Evolutionary conservation across 2,888 invertebrate genomes (phyloP).

Genomic region (Polydrusus tereticollis): DNA sequence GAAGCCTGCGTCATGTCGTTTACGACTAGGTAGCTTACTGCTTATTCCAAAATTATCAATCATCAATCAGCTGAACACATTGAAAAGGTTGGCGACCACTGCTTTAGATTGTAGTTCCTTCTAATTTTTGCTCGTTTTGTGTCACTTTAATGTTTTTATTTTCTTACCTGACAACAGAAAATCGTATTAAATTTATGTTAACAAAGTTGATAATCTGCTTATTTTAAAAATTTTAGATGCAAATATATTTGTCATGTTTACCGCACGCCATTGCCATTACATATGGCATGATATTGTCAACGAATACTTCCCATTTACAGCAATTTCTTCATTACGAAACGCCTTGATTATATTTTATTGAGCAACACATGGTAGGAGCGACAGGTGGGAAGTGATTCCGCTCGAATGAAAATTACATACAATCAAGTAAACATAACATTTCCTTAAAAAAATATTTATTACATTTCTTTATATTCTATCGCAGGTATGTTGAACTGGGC

Average conservation of each 20-base stretch:
- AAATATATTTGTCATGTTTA: background rate
- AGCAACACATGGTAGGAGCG: background rate
- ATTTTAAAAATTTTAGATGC: background rate
- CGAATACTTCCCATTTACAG: slow-evolving; percentile 11
- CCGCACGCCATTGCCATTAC: background rate
- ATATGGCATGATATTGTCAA: background rate
- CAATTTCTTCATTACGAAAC: slow-evolving; percentile 22
- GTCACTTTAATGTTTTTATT: no score
- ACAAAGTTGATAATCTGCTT: no score
- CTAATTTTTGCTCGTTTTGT: no score
- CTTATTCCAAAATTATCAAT: no score
- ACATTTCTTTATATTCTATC: background rate
- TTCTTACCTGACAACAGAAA: no score
- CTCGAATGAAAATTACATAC: background rate
- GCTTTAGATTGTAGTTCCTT: no score
- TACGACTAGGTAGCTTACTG: no score
- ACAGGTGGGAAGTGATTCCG: background rate
- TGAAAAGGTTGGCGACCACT: no score
- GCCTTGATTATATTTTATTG: slow-evolving; percentile 4
- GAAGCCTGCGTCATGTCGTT: no score
- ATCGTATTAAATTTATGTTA: no score
- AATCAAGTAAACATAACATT: background rate
- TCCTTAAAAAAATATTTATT: background rate
- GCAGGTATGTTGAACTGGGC: background rate
- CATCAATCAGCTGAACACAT: no score